Evolutionary conservation across 2,797 vertebrate genomes (phyloP).

Genomic region (Phoebastria nigripes): DNA sequence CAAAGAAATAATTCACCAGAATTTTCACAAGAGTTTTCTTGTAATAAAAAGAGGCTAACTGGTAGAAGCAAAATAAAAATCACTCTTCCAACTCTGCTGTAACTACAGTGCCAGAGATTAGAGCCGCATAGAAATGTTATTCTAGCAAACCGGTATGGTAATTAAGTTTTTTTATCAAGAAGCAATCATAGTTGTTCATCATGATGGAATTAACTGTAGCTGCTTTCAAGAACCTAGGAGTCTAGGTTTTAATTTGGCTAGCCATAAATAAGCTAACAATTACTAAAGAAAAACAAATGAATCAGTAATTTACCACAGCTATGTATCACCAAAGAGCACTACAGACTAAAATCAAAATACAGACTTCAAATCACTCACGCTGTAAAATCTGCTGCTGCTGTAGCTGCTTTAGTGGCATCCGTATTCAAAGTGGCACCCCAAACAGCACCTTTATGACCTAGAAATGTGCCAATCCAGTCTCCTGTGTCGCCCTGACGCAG

Average conservation of each 20-base stretch:
- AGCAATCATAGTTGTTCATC: background rate
- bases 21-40: background rate
- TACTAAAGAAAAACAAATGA: background rate
- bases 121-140: background rate
- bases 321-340: background rate
- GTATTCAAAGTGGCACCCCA: constrained; percentile 97
- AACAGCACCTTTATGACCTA: constrained; percentile 98
- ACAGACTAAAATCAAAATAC: background rate
- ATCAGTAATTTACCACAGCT: background rate
- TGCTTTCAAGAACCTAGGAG: background rate
- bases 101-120: background rate
- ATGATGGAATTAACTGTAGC: background rate
- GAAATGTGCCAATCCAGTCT: constrained; percentile 98
- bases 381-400: constrained; percentile 95
- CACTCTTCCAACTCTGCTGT: background rate
- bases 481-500: constrained; percentile 98
- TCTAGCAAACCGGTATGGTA: background rate
- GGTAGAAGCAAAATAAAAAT: background rate
- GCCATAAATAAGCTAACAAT: background rate
- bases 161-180: background rate
- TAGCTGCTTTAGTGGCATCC: constrained; percentile 95
- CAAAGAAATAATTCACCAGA: background rate
- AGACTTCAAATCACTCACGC: constrained; percentile 82
- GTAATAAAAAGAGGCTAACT: background rate
- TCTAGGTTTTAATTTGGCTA: background rate